Base-by-base conservation (phyloP, 2,113 vertebrate species). In the Microtus ochrogaster region DNA sequence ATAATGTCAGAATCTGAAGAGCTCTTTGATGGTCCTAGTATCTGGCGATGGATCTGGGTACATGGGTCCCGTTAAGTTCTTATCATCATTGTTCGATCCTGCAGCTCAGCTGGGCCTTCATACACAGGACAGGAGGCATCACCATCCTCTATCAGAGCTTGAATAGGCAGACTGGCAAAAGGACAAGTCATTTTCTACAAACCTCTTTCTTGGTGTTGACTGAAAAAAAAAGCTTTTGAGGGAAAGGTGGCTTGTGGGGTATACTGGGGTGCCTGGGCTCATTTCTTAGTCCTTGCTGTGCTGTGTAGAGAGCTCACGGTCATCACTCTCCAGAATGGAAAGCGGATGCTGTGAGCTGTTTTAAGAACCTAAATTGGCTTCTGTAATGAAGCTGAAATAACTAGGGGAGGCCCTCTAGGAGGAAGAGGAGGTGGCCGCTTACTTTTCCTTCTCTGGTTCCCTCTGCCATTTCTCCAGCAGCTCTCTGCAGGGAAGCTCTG, bases 281-380 rank as follows among this genome's bases (percentile, higher is more conserved):
- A 66, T 84, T 88, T 89, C 73, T 41, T 2, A 66, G 16, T 19
- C 22, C 76, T 72, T 68, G 30, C 74, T 68, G 30, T 63, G 39
- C 21, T 83, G 61, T 73, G 72, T 74, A 91, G 78, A 86, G 30
- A 72, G 68, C 63, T 61, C 90, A 76, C 26, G 65, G 66, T 92
- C 83, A 73, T n/a, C 72, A 8, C 83, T 94, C 68, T 44, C 70
- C 70, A 66, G 72, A 58, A 66, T 36, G 70, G 91, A 78, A 94
- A 83, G 65, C 33, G 28, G 2, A 30, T 41, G 5, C 77, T 72
- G 28, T 85, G 91, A 93, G 68, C 82, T 89, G n/a, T 92, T 96
- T 95, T 1, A 74, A 97, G 94, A 78, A 74, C 84, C 65, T 92
- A 13, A 91, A 89, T 83, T 85, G 91, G 72, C 81, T 97, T 85